Evolutionary conservation across 2,888 invertebrate species (phyloP).

Genomic region (Rotaria magnacalcarata): DNA sequence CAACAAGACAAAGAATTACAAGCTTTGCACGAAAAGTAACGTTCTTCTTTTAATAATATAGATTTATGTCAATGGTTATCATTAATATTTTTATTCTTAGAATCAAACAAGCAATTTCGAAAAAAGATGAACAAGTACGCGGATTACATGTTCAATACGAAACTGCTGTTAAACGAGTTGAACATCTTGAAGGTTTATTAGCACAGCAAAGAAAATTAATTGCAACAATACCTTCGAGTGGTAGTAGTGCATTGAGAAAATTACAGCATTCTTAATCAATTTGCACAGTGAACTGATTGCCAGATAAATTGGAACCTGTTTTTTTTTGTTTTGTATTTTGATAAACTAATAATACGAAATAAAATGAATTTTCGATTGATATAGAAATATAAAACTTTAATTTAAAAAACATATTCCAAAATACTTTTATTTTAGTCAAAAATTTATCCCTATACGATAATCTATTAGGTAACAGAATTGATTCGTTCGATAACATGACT

Average conservation of each 20-base stretch:
- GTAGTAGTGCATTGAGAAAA: background rate
- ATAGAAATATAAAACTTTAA: background rate
- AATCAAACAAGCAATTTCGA: constrained; percentile 59
- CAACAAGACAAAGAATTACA: constrained; percentile 50
- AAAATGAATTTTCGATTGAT: background rate
- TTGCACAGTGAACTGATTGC: background rate
- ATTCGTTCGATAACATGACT: too few species aligned
- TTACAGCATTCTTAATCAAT: background rate
- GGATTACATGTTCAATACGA: constrained; percentile 57
- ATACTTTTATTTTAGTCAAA: too few species aligned
- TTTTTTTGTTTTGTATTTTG: background rate
- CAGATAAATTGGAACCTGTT: background rate
- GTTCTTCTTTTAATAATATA: background rate
- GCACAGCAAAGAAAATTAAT: constrained; percentile 57
- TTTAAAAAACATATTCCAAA: too few species aligned
- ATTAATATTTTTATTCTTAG: constrained; percentile 49
- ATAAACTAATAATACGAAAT: background rate
- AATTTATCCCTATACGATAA: too few species aligned
- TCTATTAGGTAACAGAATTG: too few species aligned
- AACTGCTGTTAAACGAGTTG: constrained; percentile 58
- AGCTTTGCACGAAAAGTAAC: constrained; percentile 43
- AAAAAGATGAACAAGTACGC: constrained; percentile 58
- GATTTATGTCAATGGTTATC: background rate
- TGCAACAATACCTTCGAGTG: background rate
- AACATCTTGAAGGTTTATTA: constrained; percentile 59